Evolutionary conservation across 2,888 invertebrate genomes (phyloP).

Genomic region (Brassicogethes aeneus): DNA sequence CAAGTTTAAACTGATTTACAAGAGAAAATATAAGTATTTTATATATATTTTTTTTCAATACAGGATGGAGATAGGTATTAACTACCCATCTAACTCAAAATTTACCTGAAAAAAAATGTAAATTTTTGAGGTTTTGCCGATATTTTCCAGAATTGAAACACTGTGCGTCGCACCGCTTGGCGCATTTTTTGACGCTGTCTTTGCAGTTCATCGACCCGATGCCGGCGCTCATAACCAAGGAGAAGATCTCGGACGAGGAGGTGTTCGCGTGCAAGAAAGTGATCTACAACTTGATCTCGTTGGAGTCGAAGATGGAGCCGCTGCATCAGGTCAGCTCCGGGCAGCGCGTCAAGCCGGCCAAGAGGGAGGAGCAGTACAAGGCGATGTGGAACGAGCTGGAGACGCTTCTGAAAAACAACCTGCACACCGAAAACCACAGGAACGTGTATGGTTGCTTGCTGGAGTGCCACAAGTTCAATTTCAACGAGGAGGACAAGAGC

Average conservation of each 20-base stretch:
- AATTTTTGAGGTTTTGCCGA: no score
- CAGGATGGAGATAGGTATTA: no score
- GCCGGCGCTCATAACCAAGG: conserved; percentile 69
- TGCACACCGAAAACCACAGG: conserved; percentile 70
- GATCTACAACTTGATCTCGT: conserved; percentile 67
- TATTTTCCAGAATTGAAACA: no score
- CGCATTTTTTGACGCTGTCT: no score
- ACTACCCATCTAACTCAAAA: no score
- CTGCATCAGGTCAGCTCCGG: conserved; percentile 63
- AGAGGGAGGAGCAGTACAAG: conserved; percentile 84
- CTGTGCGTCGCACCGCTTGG: no score
- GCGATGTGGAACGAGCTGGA: conserved; percentile 87
- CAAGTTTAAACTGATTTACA: no score
- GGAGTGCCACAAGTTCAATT: conserved; percentile 59
- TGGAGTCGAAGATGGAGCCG: conserved; percentile 78
- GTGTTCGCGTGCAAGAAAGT: conserved; percentile 79
- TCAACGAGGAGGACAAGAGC: conserved; percentile 47
- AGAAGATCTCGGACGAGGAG: conserved; percentile 76
- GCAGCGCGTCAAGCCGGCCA: conserved; percentile 50
- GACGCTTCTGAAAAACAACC: conserved; percentile 66
- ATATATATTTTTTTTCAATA: no score
- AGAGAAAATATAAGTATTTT: no score
- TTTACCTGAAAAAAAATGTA: no score
- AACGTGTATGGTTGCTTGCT: conserved; percentile 70
- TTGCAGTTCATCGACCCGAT: conserved; percentile 81